phyloP scores from a whole-genome alignment of 2,888 invertebrate species.

The Eristalis arbustorum region DNA sequence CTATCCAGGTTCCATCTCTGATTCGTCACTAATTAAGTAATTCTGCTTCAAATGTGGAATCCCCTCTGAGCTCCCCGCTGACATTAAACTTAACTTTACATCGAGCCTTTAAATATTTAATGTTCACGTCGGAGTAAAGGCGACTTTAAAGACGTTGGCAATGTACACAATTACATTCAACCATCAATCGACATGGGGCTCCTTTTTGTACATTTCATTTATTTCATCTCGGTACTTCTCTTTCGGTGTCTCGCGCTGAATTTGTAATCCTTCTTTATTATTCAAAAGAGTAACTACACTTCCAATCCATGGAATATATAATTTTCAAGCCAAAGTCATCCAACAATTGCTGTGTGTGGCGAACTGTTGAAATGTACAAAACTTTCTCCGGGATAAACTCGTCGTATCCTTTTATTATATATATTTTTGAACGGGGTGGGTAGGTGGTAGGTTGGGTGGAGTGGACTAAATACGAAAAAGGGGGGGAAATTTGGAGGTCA shows the following conservation, averaged over 20 bases:
- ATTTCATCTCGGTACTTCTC: constrained; percentile 22
- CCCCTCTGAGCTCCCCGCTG: not conserved
- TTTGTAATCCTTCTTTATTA: constrained; percentile 70
- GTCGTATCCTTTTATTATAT: constrained; percentile 56
- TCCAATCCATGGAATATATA: constrained; percentile 63
- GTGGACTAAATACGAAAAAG: not conserved
- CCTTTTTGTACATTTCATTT: constrained; percentile 41
- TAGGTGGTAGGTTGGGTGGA: not conserved
- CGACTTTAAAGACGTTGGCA: constrained; percentile 31
- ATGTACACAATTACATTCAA: constrained; percentile 33
- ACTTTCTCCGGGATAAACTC: constrained; percentile 63
- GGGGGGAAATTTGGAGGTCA: constrained; percentile 19
- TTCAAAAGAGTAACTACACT: constrained; percentile 66
- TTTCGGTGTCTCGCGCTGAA: constrained; percentile 54
- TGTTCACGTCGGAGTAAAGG: constrained; percentile 18
- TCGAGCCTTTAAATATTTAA: constrained; percentile 39
- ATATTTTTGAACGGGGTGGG: not conserved
- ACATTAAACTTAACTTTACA: constrained; percentile 31
- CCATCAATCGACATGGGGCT: constrained; percentile 55
- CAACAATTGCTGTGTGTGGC: constrained; percentile 63
- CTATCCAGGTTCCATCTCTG: not conserved
- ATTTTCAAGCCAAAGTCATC: constrained; percentile 63
- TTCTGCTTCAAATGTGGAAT: constrained; percentile 29
- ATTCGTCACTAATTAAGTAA: constrained; percentile 54
- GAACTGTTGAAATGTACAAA: constrained; percentile 67